Evolutionary conservation across 2,113 vertebrate genomes (phyloP).

Genomic region (Todiramphus chloris): DNA sequence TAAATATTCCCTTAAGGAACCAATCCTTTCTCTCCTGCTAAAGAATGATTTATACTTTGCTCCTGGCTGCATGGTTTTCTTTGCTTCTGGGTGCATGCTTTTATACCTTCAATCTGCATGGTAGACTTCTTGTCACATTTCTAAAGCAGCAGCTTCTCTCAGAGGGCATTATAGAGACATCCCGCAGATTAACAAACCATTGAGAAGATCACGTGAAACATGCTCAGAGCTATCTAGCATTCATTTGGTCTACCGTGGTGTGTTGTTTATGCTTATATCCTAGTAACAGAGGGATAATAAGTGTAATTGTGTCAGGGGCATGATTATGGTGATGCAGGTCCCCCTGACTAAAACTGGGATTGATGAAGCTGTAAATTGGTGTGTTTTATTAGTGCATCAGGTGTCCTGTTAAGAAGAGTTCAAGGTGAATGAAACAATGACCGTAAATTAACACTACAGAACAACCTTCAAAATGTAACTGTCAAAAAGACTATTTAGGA

Average conservation of each 20-base stretch:
- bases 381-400: neutral
- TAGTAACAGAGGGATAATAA: neutral
- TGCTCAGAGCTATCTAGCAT: neutral
- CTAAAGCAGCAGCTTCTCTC: slow-evolving; percentile 3
- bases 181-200: neutral
- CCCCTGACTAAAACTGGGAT: neutral
- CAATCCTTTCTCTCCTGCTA: neutral
- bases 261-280: neutral
- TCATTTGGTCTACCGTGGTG: neutral
- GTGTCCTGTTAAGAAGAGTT: neutral
- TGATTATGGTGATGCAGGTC: neutral
- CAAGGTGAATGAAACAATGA: neutral
- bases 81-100: neutral
- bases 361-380: neutral
- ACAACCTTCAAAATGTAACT: neutral
- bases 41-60: neutral
- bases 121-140: neutral
- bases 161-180: neutral
- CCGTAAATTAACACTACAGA: neutral
- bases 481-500: neutral
- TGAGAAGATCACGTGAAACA: neutral
- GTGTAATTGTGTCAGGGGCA: neutral
- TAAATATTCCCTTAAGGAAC: neutral
- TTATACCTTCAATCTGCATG: neutral
- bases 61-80: neutral